Evolutionary conservation across 1,140 invertebrate species (phyloP), one percentile per base, ranked within the genome.

Genomic region (Rhagoletis zephyria): DNA sequence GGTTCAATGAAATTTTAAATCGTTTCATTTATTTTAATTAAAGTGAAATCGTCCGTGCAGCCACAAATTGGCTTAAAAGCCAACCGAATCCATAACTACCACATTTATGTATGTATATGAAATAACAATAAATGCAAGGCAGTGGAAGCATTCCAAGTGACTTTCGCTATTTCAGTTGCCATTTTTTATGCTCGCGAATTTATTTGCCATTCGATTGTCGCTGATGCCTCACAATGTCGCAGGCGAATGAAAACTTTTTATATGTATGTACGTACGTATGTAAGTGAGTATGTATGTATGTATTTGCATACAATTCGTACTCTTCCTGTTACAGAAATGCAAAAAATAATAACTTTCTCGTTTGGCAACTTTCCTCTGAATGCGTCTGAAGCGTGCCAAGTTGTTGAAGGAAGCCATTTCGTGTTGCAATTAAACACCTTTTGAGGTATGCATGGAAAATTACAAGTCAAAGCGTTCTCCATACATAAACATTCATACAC

Each of bases 351-450:
- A 42, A 14, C 14, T 74, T 74, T 40, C 30, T 30, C 40, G 10
- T 74, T 48, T 48, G 12, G 40, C 14, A 74, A 74, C 67, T 74
- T 74, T 48, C 42, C 5, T 9, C 67, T 74, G 30, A 74, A 74
- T 74, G 67, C 67, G 9, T 42, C 40, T 74, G 42, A 30, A 74
- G 40, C 64, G 40, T 56, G 51, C 51, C 51, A 56, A 65, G 30
- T 60, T 60, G 81, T 56, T 56, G 51, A 40, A 7, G 48, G 81
- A 85, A 85, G 81, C 81, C 81, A 59, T 85, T 85, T 42, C n/a
- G 81, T 85, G 81, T 85, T 85, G 81, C 81, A 85, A 85, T 85
- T 85, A 85, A 85, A 85, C 81, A 85, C 81, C 51, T 85, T 85
- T 59, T 85, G 59, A 85, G 45, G n/a, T 85, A 42, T 74, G 40